phyloP scores from a whole-genome alignment of 2,888 invertebrate genomes.

The Orchesellides sinensis region DNA sequence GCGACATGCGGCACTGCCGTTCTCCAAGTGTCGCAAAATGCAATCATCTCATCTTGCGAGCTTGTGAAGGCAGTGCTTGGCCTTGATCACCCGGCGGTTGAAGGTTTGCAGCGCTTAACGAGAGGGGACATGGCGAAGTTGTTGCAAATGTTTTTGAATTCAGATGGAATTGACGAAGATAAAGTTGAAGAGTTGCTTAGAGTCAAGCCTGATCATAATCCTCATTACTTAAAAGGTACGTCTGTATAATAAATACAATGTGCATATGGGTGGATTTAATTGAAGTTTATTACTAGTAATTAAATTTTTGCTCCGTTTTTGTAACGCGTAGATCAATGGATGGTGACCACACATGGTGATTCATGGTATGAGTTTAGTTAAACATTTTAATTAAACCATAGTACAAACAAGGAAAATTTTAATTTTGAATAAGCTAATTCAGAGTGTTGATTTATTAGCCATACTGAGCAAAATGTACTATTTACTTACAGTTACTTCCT shows the following conservation, averaged over 20 bases:
- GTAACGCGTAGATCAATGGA: conserved; percentile 67
- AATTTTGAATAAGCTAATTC: too few species aligned
- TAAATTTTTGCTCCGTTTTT: too few species aligned
- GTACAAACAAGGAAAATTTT: too few species aligned
- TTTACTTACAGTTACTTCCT: too few species aligned
- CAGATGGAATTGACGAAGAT: conserved; percentile 29
- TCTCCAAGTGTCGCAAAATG: not conserved
- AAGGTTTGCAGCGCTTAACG: not conserved
- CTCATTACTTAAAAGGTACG: not conserved
- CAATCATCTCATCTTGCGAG: not conserved
- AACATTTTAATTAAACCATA: too few species aligned
- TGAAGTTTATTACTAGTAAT: not conserved
- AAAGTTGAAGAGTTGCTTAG: conserved; percentile 8
- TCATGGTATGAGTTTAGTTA: too few species aligned
- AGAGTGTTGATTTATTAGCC: too few species aligned
- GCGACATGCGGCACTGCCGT: not conserved
- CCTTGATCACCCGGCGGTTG: not conserved
- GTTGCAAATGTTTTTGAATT: not conserved
- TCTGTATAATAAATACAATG: not conserved
- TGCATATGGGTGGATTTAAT: not conserved
- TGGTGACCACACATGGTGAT: conserved; percentile 58
- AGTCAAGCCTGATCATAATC: conserved; percentile 2
- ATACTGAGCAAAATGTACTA: too few species aligned
- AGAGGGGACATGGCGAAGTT: not conserved
- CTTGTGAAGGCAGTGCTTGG: not conserved